A percentile compares a stretch with the other conserved stretches of the same genome.
Evolutionary conservation across 2,888 invertebrate species (phyloP).

Genomic region (Drosophila anceps): DNA sequence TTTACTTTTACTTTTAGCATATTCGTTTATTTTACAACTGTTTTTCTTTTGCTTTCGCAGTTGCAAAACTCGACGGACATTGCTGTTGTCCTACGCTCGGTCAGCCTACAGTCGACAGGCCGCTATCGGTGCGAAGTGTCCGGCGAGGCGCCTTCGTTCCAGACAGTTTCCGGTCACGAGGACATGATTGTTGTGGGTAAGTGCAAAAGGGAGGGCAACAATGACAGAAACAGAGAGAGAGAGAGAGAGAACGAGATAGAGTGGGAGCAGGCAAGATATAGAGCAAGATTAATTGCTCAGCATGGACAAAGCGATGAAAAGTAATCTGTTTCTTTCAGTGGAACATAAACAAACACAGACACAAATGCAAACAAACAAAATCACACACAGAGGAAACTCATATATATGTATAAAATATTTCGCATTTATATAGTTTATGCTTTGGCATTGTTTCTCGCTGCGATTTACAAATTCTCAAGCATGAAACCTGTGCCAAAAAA

Average conservation of each 20-base stretch:
- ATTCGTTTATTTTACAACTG: slow-evolving; percentile 11
- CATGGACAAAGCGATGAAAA: slow-evolving; percentile 75
- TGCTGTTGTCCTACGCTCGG: slow-evolving; percentile 88
- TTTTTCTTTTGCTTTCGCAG: slow-evolving; percentile 83
- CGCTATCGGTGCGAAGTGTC: slow-evolving; percentile 92
- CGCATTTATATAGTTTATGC: slow-evolving; percentile 81
- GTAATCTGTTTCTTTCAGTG: slow-evolving; percentile 69
- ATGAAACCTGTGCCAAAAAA: slow-evolving; percentile 74
- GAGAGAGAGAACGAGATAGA: background rate
- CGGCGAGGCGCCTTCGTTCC: slow-evolving; percentile 91
- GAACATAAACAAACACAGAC: slow-evolving; percentile 9
- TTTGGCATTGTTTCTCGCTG: slow-evolving; percentile 77
- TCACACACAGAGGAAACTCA: background rate
- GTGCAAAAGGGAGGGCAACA: slow-evolving; percentile 69
- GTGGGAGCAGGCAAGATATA: slow-evolving; percentile 7
- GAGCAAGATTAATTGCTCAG: slow-evolving; percentile 77
- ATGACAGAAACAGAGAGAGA: background rate
- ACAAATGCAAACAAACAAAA: background rate
- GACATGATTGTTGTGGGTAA: slow-evolving; percentile 92
- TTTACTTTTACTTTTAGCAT: slow-evolving; percentile 49
- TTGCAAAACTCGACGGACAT: slow-evolving; percentile 88
- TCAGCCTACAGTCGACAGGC: slow-evolving; percentile 90
- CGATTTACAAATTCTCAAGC: slow-evolving; percentile 80
- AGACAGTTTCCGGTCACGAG: slow-evolving; percentile 90
- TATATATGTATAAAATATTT: slow-evolving; percentile 68